A percentile compares a stretch with the other conserved stretches of the same genome.
phyloP scores from a whole-genome alignment of 2,888 invertebrate genomes.

The Lithosia quadra region DNA sequence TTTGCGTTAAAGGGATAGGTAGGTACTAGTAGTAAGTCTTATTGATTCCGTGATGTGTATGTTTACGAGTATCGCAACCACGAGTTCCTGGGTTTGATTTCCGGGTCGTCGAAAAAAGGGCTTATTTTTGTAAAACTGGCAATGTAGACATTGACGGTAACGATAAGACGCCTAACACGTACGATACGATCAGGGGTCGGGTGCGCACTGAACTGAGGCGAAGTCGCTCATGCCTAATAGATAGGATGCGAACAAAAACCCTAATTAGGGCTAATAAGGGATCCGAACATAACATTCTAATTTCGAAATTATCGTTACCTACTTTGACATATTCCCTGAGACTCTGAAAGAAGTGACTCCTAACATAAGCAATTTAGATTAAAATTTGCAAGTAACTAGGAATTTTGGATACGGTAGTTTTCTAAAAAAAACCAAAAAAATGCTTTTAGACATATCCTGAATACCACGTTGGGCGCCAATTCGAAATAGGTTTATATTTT shows the following conservation, averaged over 20 bases:
- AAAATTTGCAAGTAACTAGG: no score
- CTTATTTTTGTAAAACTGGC: neutral
- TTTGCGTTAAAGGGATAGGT: no score
- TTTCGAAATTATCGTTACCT: neutral
- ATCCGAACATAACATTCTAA: neutral
- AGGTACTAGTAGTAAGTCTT: neutral
- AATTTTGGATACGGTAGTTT: no score
- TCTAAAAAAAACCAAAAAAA: no score
- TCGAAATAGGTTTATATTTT: no score
- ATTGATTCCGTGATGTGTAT: neutral
- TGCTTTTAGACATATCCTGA: no score
- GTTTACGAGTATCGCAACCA: neutral
- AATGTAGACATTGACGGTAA: neutral
- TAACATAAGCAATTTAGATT: no score
- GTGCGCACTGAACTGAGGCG: slow-evolving; percentile 1
- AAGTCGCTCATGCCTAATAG: neutral
- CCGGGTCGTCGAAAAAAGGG: neutral
- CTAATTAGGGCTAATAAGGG: slow-evolving; percentile 30
- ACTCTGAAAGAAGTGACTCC: neutral
- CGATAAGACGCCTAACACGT: neutral
- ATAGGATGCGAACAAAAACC: neutral
- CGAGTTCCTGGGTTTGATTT: neutral
- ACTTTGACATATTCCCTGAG: neutral
- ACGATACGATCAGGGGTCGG: neutral
- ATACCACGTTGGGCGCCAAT: neutral